Base-by-base conservation (phyloP, 2,888 invertebrate species). In the Ectemnius continuus region DNA sequence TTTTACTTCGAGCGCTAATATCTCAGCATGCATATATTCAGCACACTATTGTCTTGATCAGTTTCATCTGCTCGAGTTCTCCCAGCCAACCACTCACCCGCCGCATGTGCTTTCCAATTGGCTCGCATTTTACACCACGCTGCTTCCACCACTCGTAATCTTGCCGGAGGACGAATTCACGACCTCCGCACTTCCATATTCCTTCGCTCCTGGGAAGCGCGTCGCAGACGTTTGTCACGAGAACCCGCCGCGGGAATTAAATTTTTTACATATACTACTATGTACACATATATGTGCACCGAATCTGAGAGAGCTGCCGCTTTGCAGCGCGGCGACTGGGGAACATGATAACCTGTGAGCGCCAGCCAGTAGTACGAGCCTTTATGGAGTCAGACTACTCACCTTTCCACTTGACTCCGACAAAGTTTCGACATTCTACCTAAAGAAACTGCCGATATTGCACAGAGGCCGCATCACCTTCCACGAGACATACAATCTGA, bases 1-100 rank as follows among this genome's bases (percentile, higher is more conserved):
- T 67, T 76, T 74, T 70, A 75, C 72, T 79, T 75, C 63, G 61
- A 18, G 63, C 64, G 61, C 70, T 67, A 75, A 75, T 70, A 69
- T 73, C 72, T 74, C 74, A 16, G 8, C 36, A 36, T 36, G 36
- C 36, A 36, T 36, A 36, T 36, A 36, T 36, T 36, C 36, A 36
- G 36, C 36, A 36, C 36, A 36, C 36, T 36, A 36, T 36, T 11
- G 8, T 36, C 36, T 36, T 36, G 36, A 36, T 36, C 36, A 36
- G 36, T 36, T 36, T 36, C 36, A 36, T 36, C 36, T 36, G 36
- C 36, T 36, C 36, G 8, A 36, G 11, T 11, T 36, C 36, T 36
- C 36, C 11, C 36, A 36, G 16, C 16, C 6, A 52, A 13, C 52
- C 16, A 13, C 52, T 52, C 52, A 14, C 52, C 52, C n/a, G 52